These are phyloP conservation scores for Halictus ligatus DNA, from an alignment of 2,888 invertebrate genomes.

Conservation along the genomic window DNA sequence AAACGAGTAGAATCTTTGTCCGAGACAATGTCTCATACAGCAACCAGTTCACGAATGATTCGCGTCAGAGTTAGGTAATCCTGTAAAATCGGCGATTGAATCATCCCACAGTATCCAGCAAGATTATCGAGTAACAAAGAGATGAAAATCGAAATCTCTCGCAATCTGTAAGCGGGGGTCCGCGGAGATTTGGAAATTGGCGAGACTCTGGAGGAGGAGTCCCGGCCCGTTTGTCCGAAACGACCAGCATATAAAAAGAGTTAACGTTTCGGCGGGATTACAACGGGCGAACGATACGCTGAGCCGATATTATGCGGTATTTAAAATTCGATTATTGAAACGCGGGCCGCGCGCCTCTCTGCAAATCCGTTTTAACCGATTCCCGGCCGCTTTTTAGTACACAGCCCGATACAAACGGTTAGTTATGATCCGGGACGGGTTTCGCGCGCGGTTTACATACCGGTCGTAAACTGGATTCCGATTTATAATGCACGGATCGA, in stretches of 20 bases:
- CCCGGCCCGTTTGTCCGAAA: background rate
- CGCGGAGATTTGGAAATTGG: background rate
- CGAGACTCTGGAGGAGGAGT: background rate
- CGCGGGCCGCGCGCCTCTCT: slow-evolving; percentile 12
- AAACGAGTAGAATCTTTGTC: too few relatives aligned
- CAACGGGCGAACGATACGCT: slow-evolving; percentile 30
- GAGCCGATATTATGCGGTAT: slow-evolving; percentile 51
- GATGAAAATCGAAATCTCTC: too few relatives aligned
- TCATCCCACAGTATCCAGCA: too few relatives aligned
- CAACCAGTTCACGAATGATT: too few relatives aligned
- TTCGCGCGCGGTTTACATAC: slow-evolving; percentile 49
- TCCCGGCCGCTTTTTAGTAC: slow-evolving; percentile 39
- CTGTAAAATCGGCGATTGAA: too few relatives aligned
- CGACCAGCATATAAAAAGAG: slow-evolving; percentile 12
- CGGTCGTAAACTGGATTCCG: slow-evolving; percentile 53
- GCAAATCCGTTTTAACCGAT: slow-evolving; percentile 49
- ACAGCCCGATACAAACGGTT: slow-evolving; percentile 26
- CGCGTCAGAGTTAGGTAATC: too few relatives aligned
- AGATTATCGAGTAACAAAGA: too few relatives aligned
- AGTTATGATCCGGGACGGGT: slow-evolving; percentile 52
- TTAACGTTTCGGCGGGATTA: slow-evolving; percentile 33
- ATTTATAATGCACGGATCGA: slow-evolving; percentile 33
- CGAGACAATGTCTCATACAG: too few relatives aligned
- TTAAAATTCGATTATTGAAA: slow-evolving; percentile 61
- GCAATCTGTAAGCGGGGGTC: background rate